Percentiles rank a stretch among this genome's conserved stretches.
These are phyloP conservation scores for Drosophila nebulosa DNA, from an alignment of 1,140 invertebrate species.

Conservation along the genomic window DNA sequence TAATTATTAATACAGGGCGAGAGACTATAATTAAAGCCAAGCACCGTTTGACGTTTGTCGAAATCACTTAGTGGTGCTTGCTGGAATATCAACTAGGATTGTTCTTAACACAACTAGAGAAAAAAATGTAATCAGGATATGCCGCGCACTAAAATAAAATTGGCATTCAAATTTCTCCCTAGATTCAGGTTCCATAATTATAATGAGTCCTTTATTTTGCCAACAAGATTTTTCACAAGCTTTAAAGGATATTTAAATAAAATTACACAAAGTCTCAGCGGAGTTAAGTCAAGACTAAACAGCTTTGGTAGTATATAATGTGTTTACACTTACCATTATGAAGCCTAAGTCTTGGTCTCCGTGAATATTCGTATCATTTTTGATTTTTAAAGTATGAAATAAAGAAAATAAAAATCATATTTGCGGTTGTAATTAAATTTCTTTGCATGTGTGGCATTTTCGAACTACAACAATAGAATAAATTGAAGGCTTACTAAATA, in stretches of 20 bases:
- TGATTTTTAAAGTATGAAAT: not conserved
- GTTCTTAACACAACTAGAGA: not conserved
- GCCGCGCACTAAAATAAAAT: not conserved
- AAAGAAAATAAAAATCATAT: conserved; percentile 1
- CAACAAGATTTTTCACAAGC: not conserved
- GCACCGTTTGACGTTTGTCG: not conserved
- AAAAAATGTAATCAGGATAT: not conserved
- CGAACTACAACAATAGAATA: not conserved
- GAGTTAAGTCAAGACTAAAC: not conserved
- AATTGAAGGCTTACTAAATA: conserved; percentile 5
- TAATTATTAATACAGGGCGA: not conserved
- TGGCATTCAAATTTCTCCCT: not conserved
- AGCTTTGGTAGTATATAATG: not conserved
- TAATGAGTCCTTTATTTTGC: no score
- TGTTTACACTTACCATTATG: not conserved
- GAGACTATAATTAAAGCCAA: not conserved
- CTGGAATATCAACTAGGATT: not conserved
- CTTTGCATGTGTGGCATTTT: not conserved
- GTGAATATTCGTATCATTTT: not conserved
- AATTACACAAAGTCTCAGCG: not conserved
- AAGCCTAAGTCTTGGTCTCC: not conserved
- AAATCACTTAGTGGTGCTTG: not conserved
- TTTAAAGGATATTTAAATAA: not conserved
- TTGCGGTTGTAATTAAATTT: not conserved
- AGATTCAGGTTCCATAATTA: not conserved